These are phyloP conservation scores for Sesamia nonagrioides DNA, from an alignment of 1,140 invertebrate species.

Conservation along the genomic window DNA sequence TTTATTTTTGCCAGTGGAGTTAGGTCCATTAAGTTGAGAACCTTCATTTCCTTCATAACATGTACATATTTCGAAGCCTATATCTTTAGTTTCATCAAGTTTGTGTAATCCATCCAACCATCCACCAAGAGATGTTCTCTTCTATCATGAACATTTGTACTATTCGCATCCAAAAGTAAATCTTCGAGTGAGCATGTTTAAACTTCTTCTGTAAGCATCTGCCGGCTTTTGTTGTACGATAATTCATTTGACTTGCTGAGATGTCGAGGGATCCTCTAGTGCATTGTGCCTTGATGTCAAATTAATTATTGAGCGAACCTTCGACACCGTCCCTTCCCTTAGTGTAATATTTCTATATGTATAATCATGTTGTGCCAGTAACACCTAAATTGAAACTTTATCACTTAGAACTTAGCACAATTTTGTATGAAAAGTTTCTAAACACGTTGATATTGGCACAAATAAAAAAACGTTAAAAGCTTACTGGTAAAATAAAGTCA, in stretches of 20 bases:
- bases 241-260: slow-evolving; percentile 87
- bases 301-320: slow-evolving; percentile 72
- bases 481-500: slow-evolving; percentile 54
- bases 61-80: neutral
- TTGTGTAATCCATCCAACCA: neutral
- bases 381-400: slow-evolving; percentile 5
- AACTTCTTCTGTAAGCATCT: slow-evolving; percentile 52
- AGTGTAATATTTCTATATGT: slow-evolving; percentile 54
- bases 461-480: slow-evolving; percentile 53
- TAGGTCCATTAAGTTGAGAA: neutral
- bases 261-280: slow-evolving; percentile 77
- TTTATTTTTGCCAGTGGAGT: no score
- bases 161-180: slow-evolving; percentile 73
- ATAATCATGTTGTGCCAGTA: slow-evolving; percentile 42
- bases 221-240: slow-evolving; percentile 71
- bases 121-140: no score
- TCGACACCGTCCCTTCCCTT: slow-evolving; percentile 71
- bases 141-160: slow-evolving; percentile 9
- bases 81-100: slow-evolving; percentile 15
- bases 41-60: slow-evolving; percentile 29
- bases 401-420: neutral
- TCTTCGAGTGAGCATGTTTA: slow-evolving; percentile 62
- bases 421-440: slow-evolving; percentile 10
- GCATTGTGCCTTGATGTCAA: slow-evolving; percentile 59
- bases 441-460: slow-evolving; percentile 54